These are phyloP conservation scores for Pachymerium ferrugineum DNA, from an alignment of 2,888 invertebrate genomes.

Conservation along the genomic window DNA sequence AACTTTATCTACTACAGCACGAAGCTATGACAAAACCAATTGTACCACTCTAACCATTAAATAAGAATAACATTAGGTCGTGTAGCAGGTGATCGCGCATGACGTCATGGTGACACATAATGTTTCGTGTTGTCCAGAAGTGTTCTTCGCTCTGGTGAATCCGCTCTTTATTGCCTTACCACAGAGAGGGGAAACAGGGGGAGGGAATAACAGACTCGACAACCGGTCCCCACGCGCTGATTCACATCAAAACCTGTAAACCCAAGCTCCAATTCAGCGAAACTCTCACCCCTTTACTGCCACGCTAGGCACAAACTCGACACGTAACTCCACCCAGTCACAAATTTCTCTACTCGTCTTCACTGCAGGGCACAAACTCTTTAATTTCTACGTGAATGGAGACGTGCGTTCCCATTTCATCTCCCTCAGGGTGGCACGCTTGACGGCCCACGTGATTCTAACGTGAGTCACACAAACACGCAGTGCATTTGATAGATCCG, in stretches of 20 bases:
- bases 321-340: no score
- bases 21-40: no score
- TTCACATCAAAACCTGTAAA: conserved; percentile 3
- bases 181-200: not conserved
- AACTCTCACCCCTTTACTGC: no score
- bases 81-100: no score
- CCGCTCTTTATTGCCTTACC: not conserved
- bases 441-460: conserved; percentile 7
- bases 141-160: not conserved
- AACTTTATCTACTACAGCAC: no score
- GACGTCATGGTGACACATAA: conserved; percentile 12
- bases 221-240: not conserved
- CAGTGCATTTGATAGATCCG: conserved; percentile 10
- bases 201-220: not conserved
- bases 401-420: conserved; percentile 19
- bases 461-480: conserved; percentile 19
- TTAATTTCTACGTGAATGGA: conserved; percentile 25
- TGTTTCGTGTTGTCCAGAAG: not conserved
- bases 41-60: no score
- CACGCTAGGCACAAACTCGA: no score
- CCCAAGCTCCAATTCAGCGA: not conserved
- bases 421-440: not conserved
- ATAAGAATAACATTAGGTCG: no score
- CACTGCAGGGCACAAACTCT: not conserved
- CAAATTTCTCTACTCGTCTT: not conserved